phyloP scores from a whole-genome alignment of 2,113 vertebrate species.

The Hypomesus transpacificus region DNA sequence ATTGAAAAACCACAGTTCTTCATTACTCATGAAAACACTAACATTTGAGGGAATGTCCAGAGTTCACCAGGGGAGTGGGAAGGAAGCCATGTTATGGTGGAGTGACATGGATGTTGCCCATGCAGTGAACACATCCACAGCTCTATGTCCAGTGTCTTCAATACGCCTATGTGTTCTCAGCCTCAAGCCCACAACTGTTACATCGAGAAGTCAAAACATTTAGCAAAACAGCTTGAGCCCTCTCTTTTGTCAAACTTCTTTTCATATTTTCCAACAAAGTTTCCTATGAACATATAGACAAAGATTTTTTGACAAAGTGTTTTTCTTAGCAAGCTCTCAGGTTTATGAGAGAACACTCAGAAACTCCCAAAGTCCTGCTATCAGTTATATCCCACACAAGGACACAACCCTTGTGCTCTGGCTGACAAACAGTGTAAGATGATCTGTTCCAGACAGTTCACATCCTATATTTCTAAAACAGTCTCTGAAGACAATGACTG shows the following conservation, averaged over 20 bases:
- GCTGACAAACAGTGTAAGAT: slow-evolving; percentile 51
- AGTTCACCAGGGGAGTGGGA: too few relatives aligned
- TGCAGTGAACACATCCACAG: too few relatives aligned
- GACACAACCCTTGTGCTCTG: slow-evolving; percentile 29
- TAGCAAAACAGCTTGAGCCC: background rate
- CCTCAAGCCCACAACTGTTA: background rate
- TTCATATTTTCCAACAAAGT: background rate
- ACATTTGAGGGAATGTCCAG: too few relatives aligned
- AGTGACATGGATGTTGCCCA: too few relatives aligned
- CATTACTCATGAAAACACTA: too few relatives aligned
- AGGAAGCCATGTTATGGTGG: too few relatives aligned
- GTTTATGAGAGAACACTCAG: background rate
- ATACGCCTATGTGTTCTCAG: background rate
- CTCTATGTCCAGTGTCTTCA: background rate
- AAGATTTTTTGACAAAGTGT: background rate
- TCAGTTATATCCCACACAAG: background rate
- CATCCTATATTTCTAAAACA: slow-evolving; percentile 28
- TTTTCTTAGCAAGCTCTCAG: background rate
- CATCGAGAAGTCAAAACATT: background rate
- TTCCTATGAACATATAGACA: background rate
- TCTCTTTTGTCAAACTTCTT: background rate
- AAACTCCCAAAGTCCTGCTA: background rate
- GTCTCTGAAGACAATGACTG: slow-evolving; percentile 20
- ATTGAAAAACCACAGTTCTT: too few relatives aligned
- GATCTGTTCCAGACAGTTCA: slow-evolving; percentile 16